Conservation (phyloP, 2,888 invertebrate genomes). For the Synanthedon myopaeformis region DNA sequence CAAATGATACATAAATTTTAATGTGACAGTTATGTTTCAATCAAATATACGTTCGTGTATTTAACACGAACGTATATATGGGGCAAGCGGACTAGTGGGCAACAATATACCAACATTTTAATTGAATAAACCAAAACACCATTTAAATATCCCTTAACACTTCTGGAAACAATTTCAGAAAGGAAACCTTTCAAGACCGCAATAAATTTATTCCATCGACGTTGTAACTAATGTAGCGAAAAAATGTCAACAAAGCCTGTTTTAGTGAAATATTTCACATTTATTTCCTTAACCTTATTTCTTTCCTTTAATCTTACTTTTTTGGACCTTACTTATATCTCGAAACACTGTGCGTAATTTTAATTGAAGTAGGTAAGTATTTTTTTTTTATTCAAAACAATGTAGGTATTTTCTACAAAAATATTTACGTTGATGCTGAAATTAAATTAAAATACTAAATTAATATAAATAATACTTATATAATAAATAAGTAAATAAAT, state of each 20-base stretch:
- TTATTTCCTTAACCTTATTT: not conserved
- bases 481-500: no score
- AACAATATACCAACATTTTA: not conserved
- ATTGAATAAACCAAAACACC: not conserved
- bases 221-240: constrained; percentile 4
- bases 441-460: no score
- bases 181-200: not conserved
- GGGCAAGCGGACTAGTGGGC: not conserved
- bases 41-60: no score
- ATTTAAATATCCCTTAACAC: not conserved
- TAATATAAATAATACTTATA: no score
- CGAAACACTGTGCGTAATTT: not conserved
- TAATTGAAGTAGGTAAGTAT: no score
- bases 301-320: not conserved
- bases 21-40: no score
- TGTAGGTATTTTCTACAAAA: no score
- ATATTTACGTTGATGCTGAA: no score
- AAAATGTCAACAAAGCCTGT: constrained; percentile 1
- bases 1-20: no score
- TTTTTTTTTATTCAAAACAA: no score
- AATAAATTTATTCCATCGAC: constrained; percentile 1
- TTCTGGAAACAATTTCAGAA: not conserved
- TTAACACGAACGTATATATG: no score
- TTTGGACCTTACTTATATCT: not conserved
- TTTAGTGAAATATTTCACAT: not conserved